Percentiles rank a stretch among this genome's conserved stretches.
phyloP scores from a whole-genome alignment of 2,113 vertebrate species.

The Chaetura pelagica region DNA sequence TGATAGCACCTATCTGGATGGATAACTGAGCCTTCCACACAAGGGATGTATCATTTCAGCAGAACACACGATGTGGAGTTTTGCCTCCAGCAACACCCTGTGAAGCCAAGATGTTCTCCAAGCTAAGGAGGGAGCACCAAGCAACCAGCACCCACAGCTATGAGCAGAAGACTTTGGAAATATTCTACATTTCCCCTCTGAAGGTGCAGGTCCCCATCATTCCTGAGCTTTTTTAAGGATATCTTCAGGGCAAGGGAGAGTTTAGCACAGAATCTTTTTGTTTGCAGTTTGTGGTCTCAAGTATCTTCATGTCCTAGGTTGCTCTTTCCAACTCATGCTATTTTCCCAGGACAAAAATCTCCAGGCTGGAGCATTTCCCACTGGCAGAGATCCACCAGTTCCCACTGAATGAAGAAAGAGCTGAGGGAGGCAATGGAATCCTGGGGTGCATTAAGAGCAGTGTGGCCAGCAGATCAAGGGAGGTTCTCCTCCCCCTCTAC shows the following conservation, averaged over 20 bases:
- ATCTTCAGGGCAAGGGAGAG: neutral
- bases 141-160: neutral
- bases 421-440: neutral
- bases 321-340: neutral
- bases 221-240: neutral
- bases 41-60: neutral
- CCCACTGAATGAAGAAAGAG: neutral
- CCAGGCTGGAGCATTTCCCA: neutral
- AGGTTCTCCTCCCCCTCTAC: too few relatives aligned
- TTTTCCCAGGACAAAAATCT: slow-evolving; percentile 27
- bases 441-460: too few relatives aligned
- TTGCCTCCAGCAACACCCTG: neutral
- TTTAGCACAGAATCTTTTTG: neutral
- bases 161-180: neutral
- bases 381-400: neutral
- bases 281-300: neutral
- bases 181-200: neutral
- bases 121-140: neutral
- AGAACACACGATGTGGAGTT: neutral
- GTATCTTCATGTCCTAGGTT: neutral
- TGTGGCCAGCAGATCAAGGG: too few relatives aligned
- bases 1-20: neutral
- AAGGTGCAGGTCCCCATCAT: neutral
- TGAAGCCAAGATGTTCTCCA: neutral
- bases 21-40: neutral